phyloP scores from a whole-genome alignment of 2,113 vertebrate species.

The Dryoscopus gambensis region DNA sequence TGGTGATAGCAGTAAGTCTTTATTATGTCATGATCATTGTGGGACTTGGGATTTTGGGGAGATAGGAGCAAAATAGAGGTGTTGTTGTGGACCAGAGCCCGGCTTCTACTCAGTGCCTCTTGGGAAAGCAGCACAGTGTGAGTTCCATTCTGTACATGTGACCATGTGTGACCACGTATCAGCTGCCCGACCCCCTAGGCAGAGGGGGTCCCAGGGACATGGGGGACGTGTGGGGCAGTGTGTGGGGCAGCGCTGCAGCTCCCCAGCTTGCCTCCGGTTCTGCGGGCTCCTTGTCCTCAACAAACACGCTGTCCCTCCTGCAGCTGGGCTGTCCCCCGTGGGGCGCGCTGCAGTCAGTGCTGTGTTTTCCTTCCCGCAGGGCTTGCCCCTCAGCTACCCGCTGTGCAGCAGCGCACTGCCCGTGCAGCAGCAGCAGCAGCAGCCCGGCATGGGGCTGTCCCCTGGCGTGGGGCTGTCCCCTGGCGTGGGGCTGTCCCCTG shows the following conservation, averaged over 20 bases:
- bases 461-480: too few relatives aligned
- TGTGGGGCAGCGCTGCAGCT: neutral
- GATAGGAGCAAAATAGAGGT: neutral
- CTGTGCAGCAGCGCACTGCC: slow-evolving; percentile 70
- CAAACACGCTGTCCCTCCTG: too few relatives aligned
- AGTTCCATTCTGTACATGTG: neutral
- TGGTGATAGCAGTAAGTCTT: too few relatives aligned
- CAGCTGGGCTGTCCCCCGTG: neutral
- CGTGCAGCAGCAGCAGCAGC: slow-evolving; percentile 61
- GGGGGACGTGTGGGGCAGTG: neutral
- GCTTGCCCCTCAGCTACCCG: slow-evolving; percentile 70
- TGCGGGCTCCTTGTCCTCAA: neutral
- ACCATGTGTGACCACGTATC: neutral
- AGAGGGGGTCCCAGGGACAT: neutral
- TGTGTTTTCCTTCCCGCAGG: slow-evolving; percentile 22
- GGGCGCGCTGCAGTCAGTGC: neutral
- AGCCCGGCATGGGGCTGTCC: too few relatives aligned
- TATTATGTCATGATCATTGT: neutral
- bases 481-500: too few relatives aligned
- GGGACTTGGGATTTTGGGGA: neutral
- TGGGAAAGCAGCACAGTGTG: neutral
- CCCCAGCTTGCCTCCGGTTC: accelerated
- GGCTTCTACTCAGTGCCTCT: neutral
- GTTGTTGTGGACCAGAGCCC: neutral
- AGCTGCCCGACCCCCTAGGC: neutral